Base-by-base conservation (phyloP, 2,113 vertebrate species). In the Cynopterus brachyotis region DNA sequence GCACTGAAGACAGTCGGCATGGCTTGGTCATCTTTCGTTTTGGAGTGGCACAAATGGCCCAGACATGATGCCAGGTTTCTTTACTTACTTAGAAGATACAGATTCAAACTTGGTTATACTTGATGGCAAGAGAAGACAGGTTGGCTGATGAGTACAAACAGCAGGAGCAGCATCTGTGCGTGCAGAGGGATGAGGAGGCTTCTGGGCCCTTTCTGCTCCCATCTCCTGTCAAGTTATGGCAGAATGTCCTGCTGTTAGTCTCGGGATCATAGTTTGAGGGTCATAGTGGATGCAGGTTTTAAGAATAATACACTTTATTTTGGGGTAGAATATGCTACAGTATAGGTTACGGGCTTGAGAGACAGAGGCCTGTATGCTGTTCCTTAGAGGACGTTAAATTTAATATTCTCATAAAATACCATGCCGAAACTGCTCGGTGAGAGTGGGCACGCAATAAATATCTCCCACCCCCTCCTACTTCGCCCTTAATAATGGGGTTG, bases 401-500 rank as follows among this genome's bases (percentile, higher is more conserved):
- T 47, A 69, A 60, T 42, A 22, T 70, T 50, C 30, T 70, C 37
- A 70, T 81, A 86, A 86, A 97, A 57, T 30, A 70, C 12, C 66
- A 50, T 35, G 40, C 75, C 84, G 22, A 86, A 75, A 85, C 24
- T 40, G 59, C 89, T 62, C 40, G 82, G 32, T 2, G 67, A 92
- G n/a, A 87, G 40, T 6, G 19, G 84, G 32, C 28, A 50, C 64
- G n/a, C 53, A 50, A 37, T 69, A 94, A 82, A 88, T 94, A 91
- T 67, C 91, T 62, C 69, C 50, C 53, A 9, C n/a, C 66, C 59
- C 32, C 35, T 45, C 3, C 0, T 26, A 47, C 97, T 69, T 59
- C 91, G 28, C 85, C 91, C 72, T 79, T 97, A 47, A 67, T 96
- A 96, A 57, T 47, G 64, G 95, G 91, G 83, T 73, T 97, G 84